Percentiles rank a stretch among this genome's conserved stretches.
Evolutionary conservation across 2,888 invertebrate genomes (phyloP).

Genomic region (Drosophila melanosoma): DNA sequence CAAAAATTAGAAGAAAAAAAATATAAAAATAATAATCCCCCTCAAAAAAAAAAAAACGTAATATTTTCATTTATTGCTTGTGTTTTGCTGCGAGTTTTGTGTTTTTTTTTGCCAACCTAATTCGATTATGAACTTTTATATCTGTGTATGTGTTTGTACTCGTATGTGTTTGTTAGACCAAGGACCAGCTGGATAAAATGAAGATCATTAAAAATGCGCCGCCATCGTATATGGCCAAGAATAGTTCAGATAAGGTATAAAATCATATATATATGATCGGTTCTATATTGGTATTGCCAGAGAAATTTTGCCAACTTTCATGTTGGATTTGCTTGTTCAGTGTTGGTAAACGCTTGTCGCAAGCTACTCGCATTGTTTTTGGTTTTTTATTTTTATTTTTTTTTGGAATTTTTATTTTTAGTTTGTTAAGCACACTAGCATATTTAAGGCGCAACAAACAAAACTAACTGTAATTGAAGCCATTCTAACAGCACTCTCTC

Average conservation of each 20-base stretch:
- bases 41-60: conserved; percentile 6
- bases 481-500: conserved; percentile 71
- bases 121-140: conserved; percentile 27
- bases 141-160: conserved; percentile 32
- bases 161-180: conserved; percentile 87
- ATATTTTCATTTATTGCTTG: conserved; percentile 33
- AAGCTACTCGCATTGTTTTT: conserved; percentile 21
- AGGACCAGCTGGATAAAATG: conserved; percentile 87
- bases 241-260: conserved; percentile 93
- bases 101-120: conserved; percentile 2
- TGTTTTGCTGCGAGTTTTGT: conserved; percentile 21
- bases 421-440: conserved; percentile 29
- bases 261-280: not conserved
- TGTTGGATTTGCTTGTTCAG: conserved; percentile 51
- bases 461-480: conserved; percentile 58
- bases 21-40: conserved; percentile 13
- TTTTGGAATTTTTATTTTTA: not conserved
- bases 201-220: conserved; percentile 93
- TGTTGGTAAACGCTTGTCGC: conserved; percentile 68
- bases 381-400: not conserved
- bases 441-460: conserved; percentile 24
- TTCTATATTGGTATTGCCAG: conserved; percentile 32
- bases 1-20: conserved; percentile 9
- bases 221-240: conserved; percentile 93
- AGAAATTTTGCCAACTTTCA: conserved; percentile 18